Evolutionary conservation across 2,888 invertebrate species (phyloP), one percentile per base, ranked within the genome.

Genomic region (Noctua pronuba): DNA sequence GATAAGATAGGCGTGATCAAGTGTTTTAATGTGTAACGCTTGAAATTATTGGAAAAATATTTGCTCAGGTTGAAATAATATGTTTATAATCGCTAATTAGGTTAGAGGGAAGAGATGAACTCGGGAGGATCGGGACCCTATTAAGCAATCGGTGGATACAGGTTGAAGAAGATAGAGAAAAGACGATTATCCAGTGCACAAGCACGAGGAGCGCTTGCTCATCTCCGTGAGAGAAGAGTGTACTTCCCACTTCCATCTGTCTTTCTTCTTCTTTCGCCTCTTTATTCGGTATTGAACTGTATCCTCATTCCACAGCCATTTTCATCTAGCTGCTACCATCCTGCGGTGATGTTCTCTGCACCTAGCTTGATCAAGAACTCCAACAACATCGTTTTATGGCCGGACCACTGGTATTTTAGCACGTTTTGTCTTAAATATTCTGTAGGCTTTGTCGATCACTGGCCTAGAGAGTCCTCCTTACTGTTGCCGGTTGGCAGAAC

Each of bases 1-100:
- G 88, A 88, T 88, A 80, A 88, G 88, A 87, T 84, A 66, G 68
- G 24, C 5, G 31, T 41, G 70, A 83, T 80, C 83, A 68, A 83
- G 64, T 77, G 85, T 77, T 67, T 69, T 84, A 77, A 80, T 71
- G 74, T 83, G 58, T 67, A 81, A 60, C 60, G 24, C 28, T 62
- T 68, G 13, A 79, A 86, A 84, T 82, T 82, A 87, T 87, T 80
- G 74, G 77, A 73, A 62, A 85, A 44, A 82, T 66, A 69, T 82
- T 81, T 41, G 67, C 31, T 82, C 24, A 46, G n/a, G 35, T 18
- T 55, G 21, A 16, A 28, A 55, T 71, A 44, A 67, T 49, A 46
- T 65, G 67, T 41, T 55, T 46, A 2, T 64, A 41, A 35, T 64
- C n/a, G 41, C 7, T 55, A n/a, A 71, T 13, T 24, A 65, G 31